Base-by-base conservation (phyloP, 1,140 invertebrate species). In the Zaprionus camerounensis region DNA sequence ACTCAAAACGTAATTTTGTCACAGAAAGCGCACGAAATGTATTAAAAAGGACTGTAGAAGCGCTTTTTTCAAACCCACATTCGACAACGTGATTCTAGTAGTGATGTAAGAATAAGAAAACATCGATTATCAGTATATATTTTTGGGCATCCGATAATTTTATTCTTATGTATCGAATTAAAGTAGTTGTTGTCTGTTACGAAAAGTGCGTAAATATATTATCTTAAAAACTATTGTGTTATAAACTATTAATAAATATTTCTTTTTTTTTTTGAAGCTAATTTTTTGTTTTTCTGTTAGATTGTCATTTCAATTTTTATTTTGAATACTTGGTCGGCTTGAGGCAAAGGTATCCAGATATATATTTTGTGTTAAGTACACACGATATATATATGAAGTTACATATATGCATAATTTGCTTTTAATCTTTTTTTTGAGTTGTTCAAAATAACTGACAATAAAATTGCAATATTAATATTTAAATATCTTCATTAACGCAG, bases 51-150 rank as follows among this genome's bases (percentile, higher is more conserved):
- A 59, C 58, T 59, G 22, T 66, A 36, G 2, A 2, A 66, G 55
- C 41, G 71, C 51, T 56, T 78, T 73, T 72, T 51, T 82, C 70
- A 72, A 74, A 76, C 57, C 56, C 53, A 64, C 71, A 71, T 78
- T 58, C 71, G 76, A 86, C 80, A 87, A 87, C 83, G 83, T 87
- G 83, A 87, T 82, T 82, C 46, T 73, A 41, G 59, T 71, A 75
- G 72, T 75, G 72, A 70, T 75, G 72, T 75, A 71, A 75, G 57
- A 56, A 34, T 12, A 13, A 13, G 7, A 20, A 51, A 13, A 22
- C 46, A 51, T 51, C 46, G 46, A 51, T 51, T 51, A 49, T 66
- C 63, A 63, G 53, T 76, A 44, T 49, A 22, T 34, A 36, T 55
- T 34, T 41, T 17, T 36, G 17, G 20, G 4, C 61, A 38, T 59